phyloP scores from a whole-genome alignment of 1,140 invertebrate genomes.

The Papilio machaon region DNA sequence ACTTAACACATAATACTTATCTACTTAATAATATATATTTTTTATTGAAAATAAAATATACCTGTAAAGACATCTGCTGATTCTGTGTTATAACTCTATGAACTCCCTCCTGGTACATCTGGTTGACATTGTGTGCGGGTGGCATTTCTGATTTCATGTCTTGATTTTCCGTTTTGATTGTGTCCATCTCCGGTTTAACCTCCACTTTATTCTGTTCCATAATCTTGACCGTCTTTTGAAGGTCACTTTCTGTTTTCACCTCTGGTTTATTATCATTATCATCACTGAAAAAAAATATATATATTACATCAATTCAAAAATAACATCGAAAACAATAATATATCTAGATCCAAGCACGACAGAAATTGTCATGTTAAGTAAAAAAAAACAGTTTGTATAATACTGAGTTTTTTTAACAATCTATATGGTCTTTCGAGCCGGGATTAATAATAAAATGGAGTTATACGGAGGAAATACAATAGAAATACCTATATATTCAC shows the following conservation, averaged over 20 bases:
- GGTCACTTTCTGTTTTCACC: conserved; percentile 66
- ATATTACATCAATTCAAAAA: background rate
- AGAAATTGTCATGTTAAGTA: too few species aligned
- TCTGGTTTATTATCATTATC: conserved; percentile 63
- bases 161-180: conserved; percentile 59
- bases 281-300: conserved; percentile 51
- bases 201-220: conserved; percentile 61
- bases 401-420: too few species aligned
- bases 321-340: background rate
- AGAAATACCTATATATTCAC: background rate
- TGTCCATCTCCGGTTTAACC: conserved; percentile 61
- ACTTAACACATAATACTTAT: background rate
- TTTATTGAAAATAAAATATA: conserved; percentile 37
- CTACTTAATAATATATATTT: background rate
- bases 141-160: conserved; percentile 57
- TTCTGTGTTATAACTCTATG: conserved; percentile 64
- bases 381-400: too few species aligned
- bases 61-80: conserved; percentile 70
- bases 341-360: background rate
- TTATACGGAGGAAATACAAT: background rate
- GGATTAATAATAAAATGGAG: background rate
- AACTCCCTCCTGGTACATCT: conserved; percentile 64
- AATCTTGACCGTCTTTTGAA: conserved; percentile 68
- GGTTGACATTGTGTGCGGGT: conserved; percentile 44
- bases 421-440: conserved; percentile 21